Conservation (phyloP, 2,888 invertebrate genomes). For the Drosophila anceps region DNA sequence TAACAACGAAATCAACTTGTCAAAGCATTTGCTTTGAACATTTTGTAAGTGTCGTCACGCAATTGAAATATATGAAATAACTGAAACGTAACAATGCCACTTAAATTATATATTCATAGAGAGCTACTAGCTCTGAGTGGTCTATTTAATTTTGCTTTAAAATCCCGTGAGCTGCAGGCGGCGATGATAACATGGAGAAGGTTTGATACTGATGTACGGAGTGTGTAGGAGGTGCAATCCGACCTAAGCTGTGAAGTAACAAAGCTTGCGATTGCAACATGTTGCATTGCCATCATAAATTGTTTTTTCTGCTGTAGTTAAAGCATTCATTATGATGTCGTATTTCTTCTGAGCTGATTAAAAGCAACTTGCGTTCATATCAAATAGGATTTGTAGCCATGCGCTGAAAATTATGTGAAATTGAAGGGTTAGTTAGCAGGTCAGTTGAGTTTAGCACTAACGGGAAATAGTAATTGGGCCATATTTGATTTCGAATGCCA, state of each 20-base stretch:
- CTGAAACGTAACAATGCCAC: background rate
- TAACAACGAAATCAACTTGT: background rate
- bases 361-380: background rate
- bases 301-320: background rate
- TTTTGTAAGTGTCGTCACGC: constrained; percentile 12
- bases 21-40: constrained; percentile 1
- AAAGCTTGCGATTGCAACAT: background rate
- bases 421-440: background rate
- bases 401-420: background rate
- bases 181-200: constrained; percentile 25
- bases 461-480: background rate
- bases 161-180: background rate
- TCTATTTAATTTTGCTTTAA: background rate
- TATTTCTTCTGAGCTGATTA: background rate
- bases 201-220: constrained; percentile 4
- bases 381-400: background rate
- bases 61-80: background rate
- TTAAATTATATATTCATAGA: background rate
- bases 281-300: background rate
- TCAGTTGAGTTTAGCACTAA: background rate
- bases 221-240: background rate
- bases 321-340: background rate
- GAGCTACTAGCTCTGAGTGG: background rate
- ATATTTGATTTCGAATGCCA: background rate
- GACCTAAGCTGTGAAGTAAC: background rate